A percentile compares a stretch with the other conserved stretches of the same genome.
Evolutionary conservation across 2,888 invertebrate genomes (phyloP).

Genomic region (Drosophila suboccidentalis): DNA sequence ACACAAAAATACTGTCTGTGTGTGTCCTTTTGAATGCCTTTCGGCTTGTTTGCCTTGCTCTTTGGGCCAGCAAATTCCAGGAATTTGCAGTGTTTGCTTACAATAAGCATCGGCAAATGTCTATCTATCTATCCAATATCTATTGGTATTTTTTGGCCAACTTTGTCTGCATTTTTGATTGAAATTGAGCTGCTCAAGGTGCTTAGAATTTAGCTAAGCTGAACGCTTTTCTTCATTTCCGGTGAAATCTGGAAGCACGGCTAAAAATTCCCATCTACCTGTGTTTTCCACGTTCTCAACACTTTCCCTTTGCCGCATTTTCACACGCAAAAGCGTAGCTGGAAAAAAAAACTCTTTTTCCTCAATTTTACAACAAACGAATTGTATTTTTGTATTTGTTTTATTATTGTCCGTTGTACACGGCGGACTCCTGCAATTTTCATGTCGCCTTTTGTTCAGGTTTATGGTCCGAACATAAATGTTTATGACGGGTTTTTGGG

Average conservation of each 20-base stretch:
- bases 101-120: constrained; percentile 49
- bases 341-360: constrained; percentile 16
- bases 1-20: constrained; percentile 5
- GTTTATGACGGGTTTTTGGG: constrained; percentile 15
- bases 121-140: background rate
- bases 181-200: constrained; percentile 26
- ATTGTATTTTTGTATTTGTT: constrained; percentile 28
- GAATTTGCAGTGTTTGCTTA: constrained; percentile 51
- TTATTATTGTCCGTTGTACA: constrained; percentile 21
- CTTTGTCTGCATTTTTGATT: constrained; percentile 26
- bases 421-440: constrained; percentile 21
- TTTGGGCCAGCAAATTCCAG: constrained; percentile 36
- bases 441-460: constrained; percentile 21
- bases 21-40: constrained; percentile 48
- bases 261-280: constrained; percentile 29
- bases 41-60: constrained; percentile 30
- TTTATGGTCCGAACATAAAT: constrained; percentile 35
- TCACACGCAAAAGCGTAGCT: constrained; percentile 44
- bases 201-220: background rate
- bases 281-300: constrained; percentile 4
- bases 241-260: constrained; percentile 7
- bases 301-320: constrained; percentile 38
- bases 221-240: constrained; percentile 11
- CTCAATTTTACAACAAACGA: constrained; percentile 26
- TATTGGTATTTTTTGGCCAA: constrained; percentile 17